Conservation (phyloP, 1,140 invertebrate genomes). For the Brachionus rubens region DNA sequence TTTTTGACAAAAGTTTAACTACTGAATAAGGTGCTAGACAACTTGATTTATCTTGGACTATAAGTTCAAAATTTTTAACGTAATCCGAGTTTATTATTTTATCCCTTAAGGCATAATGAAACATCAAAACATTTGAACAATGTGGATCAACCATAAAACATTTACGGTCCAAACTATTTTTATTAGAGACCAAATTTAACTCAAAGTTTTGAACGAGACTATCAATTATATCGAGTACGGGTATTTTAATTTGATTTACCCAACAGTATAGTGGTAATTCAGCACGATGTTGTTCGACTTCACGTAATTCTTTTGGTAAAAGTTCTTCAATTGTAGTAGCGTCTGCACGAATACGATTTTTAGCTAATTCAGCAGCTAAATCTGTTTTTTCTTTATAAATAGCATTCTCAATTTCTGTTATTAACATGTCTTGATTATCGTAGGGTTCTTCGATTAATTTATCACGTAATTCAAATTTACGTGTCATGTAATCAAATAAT, state of each 20-base stretch:
- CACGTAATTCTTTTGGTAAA: constrained; percentile 30
- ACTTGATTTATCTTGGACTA: constrained; percentile 45
- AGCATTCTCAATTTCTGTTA: constrained; percentile 38
- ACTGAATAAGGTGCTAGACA: constrained; percentile 40
- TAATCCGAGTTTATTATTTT: constrained; percentile 30
- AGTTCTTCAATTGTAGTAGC: constrained; percentile 33
- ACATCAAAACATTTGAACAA: constrained; percentile 43
- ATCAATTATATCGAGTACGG: background rate
- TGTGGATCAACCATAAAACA: constrained; percentile 37
- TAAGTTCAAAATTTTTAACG: constrained; percentile 23
- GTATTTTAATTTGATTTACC: constrained; percentile 44
- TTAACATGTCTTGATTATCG: constrained; percentile 40
- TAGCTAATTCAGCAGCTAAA: constrained; percentile 34
- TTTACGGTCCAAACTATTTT: background rate
- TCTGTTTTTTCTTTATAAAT: constrained; percentile 29
- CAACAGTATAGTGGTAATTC: constrained; percentile 42
- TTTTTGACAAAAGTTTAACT: constrained; percentile 33
- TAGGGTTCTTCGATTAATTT: constrained; percentile 42
- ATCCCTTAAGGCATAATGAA: constrained; percentile 27
- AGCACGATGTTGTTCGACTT: constrained; percentile 43
- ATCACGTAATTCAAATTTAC: constrained; percentile 43
- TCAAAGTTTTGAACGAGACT: background rate
- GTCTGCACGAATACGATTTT: constrained; percentile 28
- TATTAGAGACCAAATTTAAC: background rate
- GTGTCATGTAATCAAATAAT: constrained; percentile 39